phyloP scores from a whole-genome alignment of 2,888 invertebrate species.

The Brachycybe producta region DNA sequence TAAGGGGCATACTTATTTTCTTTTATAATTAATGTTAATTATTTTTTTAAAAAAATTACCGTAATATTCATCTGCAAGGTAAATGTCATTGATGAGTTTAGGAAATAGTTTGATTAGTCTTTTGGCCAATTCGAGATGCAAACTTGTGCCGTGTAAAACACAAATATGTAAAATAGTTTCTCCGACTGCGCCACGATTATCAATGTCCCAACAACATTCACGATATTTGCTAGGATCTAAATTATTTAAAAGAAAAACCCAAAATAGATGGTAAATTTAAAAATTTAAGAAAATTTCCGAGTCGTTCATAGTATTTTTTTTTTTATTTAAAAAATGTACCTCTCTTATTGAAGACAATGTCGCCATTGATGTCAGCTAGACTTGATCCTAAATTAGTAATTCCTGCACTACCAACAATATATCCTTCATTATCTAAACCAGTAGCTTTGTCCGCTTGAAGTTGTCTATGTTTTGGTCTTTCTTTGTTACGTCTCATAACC shows the following conservation, averaged over 20 bases:
- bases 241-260: not conserved
- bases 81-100: conserved; percentile 88
- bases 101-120: conserved; percentile 82
- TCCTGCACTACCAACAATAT: not conserved
- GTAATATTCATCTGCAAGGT: conserved; percentile 92
- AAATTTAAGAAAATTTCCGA: not conserved
- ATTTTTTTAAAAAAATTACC: conserved; percentile 44
- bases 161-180: conserved; percentile 91
- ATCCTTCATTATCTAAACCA: too few relatives aligned
- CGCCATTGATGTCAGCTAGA: conserved; percentile 12
- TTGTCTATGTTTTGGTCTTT: conserved; percentile 63
- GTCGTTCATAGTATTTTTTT: not conserved
- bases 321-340: too few relatives aligned
- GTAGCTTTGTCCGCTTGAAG: conserved; percentile 18
- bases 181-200: conserved; percentile 87
- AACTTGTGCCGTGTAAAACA: conserved; percentile 73
- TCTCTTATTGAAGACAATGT: conserved; percentile 3
- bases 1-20: not conserved
- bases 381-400: conserved; percentile 6
- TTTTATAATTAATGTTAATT: not conserved
- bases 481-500: conserved; percentile 73
- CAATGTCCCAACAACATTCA: conserved; percentile 81
- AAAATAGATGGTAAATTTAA: too few relatives aligned
- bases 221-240: conserved; percentile 48
- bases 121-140: conserved; percentile 88